Base-by-base conservation (phyloP, 2,888 invertebrate species). In the Hypsopygia costalis region DNA sequence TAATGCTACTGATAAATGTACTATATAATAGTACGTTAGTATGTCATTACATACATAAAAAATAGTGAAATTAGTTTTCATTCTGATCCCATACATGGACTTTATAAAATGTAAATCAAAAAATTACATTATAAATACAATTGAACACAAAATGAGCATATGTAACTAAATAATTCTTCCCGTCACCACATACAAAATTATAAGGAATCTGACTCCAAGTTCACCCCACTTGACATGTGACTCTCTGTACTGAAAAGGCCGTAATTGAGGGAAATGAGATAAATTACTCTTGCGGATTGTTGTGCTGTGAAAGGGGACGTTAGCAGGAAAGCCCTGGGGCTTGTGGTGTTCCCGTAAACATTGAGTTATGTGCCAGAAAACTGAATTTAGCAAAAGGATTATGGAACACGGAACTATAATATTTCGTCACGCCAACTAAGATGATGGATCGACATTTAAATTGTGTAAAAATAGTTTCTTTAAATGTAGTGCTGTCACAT, bases 221-320 rank as follows among this genome's bases (percentile, higher is more conserved):
- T 68, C 69, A 73, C 75, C 78, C 78, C 61, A 72, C 74, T 71
- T 78, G 75, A 76, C 72, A 78, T 68, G 64, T 62, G 74, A 72
- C 63, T 67, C 67, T 53, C 52, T 58, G 47, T 62, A 60, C 55
- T 74, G 72, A 77, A 80, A 83, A 81, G 73, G 66, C 55, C 66
- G 67, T 82, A 80, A 81, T 81, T 79, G 80, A 75, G 69, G 81
- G 75, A 81, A 83, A 83, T 81, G 73, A 76, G 74, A 83, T 76
- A 80, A 83, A 81, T 82, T 76, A 78, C 74, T 69, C 58, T 62
- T 70, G 66, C 58, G 63, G 66, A 69, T 69, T 71, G 68, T 77
- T 72, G 60, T 55, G 46, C 43, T 49, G 45, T 41, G 50, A 54
- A 58, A 68, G 62, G 73, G 74, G 71, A 58, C 51, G 47, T 40